Evolutionary conservation across 2,888 invertebrate genomes (phyloP).

Genomic region (Drosophila nigritarsus): DNA sequence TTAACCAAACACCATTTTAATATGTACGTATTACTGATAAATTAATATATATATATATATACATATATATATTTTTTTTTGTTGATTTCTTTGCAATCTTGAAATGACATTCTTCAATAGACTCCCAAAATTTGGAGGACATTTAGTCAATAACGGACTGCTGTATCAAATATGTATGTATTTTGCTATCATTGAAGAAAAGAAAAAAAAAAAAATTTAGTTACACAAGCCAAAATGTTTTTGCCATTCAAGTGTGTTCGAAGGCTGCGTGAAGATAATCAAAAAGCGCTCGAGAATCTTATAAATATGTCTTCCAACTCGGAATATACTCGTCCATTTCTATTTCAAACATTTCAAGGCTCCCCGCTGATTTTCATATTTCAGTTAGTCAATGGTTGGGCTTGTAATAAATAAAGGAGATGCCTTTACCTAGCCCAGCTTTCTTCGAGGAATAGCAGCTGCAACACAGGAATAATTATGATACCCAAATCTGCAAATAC

Average conservation of each 20-base stretch:
- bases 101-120: neutral
- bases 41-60: slow-evolving; percentile 9
- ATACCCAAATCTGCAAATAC: neutral
- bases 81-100: neutral
- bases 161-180: neutral
- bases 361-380: neutral
- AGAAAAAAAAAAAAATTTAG: neutral
- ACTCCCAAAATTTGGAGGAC: neutral
- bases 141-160: neutral
- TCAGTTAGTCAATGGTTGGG: neutral
- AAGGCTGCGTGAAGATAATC: neutral
- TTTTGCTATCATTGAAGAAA: slow-evolving; percentile 1
- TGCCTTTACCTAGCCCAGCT: neutral
- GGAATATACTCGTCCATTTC: neutral
- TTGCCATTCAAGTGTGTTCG: neutral
- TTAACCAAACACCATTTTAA: slow-evolving; percentile 43
- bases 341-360: neutral
- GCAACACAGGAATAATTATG: neutral
- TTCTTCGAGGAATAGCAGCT: neutral
- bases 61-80: slow-evolving; percentile 4
- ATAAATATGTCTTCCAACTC: neutral
- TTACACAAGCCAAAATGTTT: neutral
- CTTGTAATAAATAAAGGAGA: neutral
- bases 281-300: neutral
- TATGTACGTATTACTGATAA: slow-evolving; percentile 50